Conservation (phyloP, 2,113 vertebrate genomes). For the Craseonycteris thonglongyai region DNA sequence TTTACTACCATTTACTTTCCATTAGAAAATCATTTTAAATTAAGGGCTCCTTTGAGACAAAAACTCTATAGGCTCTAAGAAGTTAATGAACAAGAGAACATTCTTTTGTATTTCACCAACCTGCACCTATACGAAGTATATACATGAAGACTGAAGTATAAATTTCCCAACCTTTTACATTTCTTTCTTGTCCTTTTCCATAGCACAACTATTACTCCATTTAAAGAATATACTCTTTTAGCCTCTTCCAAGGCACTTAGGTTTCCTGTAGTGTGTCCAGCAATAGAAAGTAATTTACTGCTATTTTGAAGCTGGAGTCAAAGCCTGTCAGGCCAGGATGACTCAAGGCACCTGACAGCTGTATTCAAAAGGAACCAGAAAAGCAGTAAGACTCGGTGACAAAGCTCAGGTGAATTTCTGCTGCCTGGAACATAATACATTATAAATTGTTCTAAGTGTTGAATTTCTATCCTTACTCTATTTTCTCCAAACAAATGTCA, state of each 20-base stretch:
- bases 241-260: slow-evolving; percentile 80
- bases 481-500: slow-evolving; percentile 13
- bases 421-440: slow-evolving; percentile 66
- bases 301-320: slow-evolving; percentile 75
- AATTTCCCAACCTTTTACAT: neutral
- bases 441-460: slow-evolving; percentile 11
- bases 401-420: slow-evolving; percentile 75
- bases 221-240: slow-evolving; percentile 76
- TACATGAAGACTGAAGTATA: slow-evolving; percentile 15
- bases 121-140: neutral
- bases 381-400: slow-evolving; percentile 61
- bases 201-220: neutral
- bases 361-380: slow-evolving; percentile 78
- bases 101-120: slow-evolving; percentile 48
- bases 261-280: slow-evolving; percentile 79
- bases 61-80: slow-evolving; percentile 17
- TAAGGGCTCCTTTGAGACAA: slow-evolving; percentile 5
- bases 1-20: slow-evolving; percentile 51
- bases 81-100: slow-evolving; percentile 44
- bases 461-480: slow-evolving; percentile 19
- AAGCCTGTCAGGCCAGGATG: slow-evolving; percentile 78
- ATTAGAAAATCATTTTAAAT: slow-evolving; percentile 54
- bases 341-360: slow-evolving; percentile 82
- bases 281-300: slow-evolving; percentile 67
- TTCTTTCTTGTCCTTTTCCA: neutral